Evolutionary conservation across 2,888 invertebrate genomes (phyloP).

Genomic region (Autographa gamma): DNA sequence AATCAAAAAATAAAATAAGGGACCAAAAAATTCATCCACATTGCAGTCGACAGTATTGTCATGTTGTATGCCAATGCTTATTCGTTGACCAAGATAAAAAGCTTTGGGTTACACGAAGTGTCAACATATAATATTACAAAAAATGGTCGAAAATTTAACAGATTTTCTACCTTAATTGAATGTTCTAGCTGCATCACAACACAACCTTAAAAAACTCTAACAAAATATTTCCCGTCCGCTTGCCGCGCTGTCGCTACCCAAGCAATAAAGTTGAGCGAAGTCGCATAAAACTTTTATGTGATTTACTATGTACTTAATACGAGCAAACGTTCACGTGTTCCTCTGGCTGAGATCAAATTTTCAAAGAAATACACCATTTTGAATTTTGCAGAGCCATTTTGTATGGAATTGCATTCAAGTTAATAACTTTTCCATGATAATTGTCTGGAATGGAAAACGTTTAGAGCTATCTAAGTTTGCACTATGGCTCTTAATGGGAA

Average conservation of each 20-base stretch:
- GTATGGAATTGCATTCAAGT: conserved; percentile 24
- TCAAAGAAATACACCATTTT: conserved; percentile 54
- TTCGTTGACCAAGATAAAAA: no score
- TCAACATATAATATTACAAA: no score
- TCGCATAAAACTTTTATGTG: conserved; percentile 84
- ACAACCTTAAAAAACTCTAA: conserved; percentile 4
- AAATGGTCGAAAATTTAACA: no score
- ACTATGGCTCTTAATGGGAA: no score
- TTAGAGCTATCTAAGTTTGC: not conserved
- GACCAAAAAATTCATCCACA: no score
- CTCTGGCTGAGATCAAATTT: conserved; percentile 53
- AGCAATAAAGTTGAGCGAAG: conserved; percentile 81
- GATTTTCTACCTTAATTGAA: no score
- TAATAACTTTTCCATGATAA: conserved; percentile 35
- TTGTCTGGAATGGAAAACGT: conserved; percentile 26
- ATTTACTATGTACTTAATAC: conserved; percentile 87
- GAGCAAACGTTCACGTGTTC: conserved; percentile 60
- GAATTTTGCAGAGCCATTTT: conserved; percentile 48
- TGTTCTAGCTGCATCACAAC: not conserved
- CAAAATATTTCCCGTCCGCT: not conserved
- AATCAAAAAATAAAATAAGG: no score
- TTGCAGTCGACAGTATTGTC: no score
- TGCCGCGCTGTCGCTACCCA: conserved; percentile 65
- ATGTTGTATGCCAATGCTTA: no score
- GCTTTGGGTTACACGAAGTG: no score